A percentile compares a stretch with the other conserved stretches of the same genome.
Conservation (phyloP, 2,888 invertebrate species). For the Philereme transversata region DNA sequence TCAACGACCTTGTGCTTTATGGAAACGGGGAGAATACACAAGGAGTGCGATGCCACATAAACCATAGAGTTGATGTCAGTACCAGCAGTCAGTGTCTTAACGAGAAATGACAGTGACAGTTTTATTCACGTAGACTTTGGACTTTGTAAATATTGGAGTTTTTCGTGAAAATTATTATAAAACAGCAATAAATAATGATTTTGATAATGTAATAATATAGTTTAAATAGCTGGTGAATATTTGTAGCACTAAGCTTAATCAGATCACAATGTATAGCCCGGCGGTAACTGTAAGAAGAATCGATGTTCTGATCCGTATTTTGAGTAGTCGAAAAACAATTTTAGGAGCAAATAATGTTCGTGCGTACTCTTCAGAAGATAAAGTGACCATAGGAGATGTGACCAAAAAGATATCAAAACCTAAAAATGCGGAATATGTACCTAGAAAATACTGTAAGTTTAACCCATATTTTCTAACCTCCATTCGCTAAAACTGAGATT, state of each 20-base stretch:
- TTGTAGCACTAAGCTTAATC: constrained; percentile 30
- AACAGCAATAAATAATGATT: constrained; percentile 9
- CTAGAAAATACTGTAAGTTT: constrained; percentile 90
- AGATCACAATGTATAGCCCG: constrained; percentile 66
- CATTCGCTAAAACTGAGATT: background rate
- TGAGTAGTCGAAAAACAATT: constrained; percentile 67
- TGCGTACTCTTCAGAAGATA: constrained; percentile 76
- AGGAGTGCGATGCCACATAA: too few relatives aligned
- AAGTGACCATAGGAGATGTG: constrained; percentile 90
- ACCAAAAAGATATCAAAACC: constrained; percentile 84
- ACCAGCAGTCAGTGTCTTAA: background rate
- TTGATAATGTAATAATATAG: constrained; percentile 12
- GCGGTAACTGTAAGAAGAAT: constrained; percentile 72
- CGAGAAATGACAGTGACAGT: constrained; percentile 1
- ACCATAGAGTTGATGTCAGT: too few relatives aligned
- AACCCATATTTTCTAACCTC: constrained; percentile 24
- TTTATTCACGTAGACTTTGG: constrained; percentile 63
- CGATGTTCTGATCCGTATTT: constrained; percentile 79
- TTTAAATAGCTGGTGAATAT: constrained; percentile 10
- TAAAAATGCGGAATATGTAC: constrained; percentile 92
- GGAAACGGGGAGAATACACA: too few relatives aligned
- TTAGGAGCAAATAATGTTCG: constrained; percentile 68
- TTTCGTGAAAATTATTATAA: constrained; percentile 42
- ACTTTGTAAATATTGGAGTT: constrained; percentile 56
- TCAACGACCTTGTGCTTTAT: too few relatives aligned